These are phyloP conservation scores for Autographa pulchrina DNA, from an alignment of 2,888 invertebrate species.

Conservation along the genomic window DNA sequence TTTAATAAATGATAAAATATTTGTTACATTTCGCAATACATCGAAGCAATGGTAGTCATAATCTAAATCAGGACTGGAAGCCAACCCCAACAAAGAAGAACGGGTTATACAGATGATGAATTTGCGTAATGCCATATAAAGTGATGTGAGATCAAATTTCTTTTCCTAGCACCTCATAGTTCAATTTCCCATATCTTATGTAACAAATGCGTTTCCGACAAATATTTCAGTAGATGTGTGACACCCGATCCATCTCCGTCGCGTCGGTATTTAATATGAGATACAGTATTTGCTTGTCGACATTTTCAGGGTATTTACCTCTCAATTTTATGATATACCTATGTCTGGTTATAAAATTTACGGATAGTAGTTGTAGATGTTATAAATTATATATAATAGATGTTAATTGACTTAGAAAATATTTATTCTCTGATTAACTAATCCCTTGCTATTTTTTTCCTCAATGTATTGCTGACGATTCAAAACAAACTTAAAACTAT, in stretches of 20 bases:
- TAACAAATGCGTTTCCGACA: neutral
- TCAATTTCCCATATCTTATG: neutral
- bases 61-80: too few species aligned
- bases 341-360: neutral
- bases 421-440: too few species aligned
- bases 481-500: too few species aligned
- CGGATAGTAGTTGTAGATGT: too few species aligned
- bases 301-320: conserved; percentile 2
- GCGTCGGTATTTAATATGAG: conserved; percentile 1
- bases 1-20: too few species aligned
- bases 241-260: neutral
- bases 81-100: too few species aligned
- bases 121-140: neutral
- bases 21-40: too few species aligned
- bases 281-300: neutral
- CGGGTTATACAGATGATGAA: neutral
- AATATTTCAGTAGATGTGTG: neutral
- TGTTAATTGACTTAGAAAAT: too few species aligned
- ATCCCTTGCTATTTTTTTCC: too few species aligned
- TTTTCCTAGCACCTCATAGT: neutral
- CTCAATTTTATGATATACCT: neutral
- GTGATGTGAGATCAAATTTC: neutral
- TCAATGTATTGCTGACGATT: too few species aligned
- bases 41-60: too few species aligned
- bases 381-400: too few species aligned